A percentile compares a stretch with the other conserved stretches of the same genome.
These are phyloP conservation scores for Condylura cristata DNA, from an alignment of 2,113 vertebrate species.

Conservation along the genomic window DNA sequence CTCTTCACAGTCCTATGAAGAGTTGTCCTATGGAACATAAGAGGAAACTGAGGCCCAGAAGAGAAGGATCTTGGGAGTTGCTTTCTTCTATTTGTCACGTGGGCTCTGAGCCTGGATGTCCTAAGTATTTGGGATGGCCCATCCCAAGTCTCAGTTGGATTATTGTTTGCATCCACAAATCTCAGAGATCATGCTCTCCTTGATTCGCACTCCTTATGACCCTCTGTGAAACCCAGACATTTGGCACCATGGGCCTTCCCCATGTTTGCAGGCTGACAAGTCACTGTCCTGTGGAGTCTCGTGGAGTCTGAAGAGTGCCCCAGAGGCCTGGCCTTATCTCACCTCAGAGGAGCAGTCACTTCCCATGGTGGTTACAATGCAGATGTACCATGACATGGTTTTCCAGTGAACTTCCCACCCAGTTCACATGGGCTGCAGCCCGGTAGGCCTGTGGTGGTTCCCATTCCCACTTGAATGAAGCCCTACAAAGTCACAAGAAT, in stretches of 20 bases:
- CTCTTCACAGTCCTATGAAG: not conserved
- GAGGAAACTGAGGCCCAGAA: not conserved
- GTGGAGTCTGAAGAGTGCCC: not conserved
- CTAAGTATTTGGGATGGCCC: not conserved
- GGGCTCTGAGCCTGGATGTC: not conserved
- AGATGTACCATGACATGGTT: not conserved
- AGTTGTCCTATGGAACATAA: not conserved
- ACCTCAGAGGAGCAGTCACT: not conserved
- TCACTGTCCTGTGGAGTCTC: not conserved
- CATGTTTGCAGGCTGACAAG: not conserved
- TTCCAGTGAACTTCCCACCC: not conserved
- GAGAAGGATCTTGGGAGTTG: not conserved
- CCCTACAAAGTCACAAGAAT: not conserved
- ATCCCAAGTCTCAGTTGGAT: not conserved
- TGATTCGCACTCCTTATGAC: too few relatives aligned
- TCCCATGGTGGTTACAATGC: accelerated
- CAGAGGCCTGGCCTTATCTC: not conserved
- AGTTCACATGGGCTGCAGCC: not conserved
- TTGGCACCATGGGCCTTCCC: not conserved
- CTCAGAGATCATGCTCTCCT: not conserved
- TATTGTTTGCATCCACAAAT: not conserved
- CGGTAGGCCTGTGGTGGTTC: not conserved
- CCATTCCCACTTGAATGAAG: not conserved
- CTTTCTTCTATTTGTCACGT: not conserved
- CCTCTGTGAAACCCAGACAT: not conserved